A percentile compares a stretch with the other conserved stretches of the same genome.
These are phyloP conservation scores for Lasioglossum oenotherae DNA, from an alignment of 2,888 invertebrate species.

Conservation along the genomic window DNA sequence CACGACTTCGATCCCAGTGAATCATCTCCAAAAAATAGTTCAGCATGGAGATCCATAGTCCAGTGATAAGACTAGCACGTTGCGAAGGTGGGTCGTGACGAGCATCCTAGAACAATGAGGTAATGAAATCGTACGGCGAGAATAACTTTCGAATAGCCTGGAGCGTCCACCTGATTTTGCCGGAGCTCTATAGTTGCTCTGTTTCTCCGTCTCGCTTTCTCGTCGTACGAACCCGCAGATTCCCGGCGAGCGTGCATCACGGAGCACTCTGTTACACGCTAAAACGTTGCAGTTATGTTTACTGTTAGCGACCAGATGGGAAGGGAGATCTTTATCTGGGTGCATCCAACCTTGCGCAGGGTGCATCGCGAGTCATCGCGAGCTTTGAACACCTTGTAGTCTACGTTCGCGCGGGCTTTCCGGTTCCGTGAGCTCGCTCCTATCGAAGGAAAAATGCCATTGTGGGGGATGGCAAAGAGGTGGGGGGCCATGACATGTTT, in stretches of 20 bases:
- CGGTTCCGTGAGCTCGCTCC: constrained; percentile 39
- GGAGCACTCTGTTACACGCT: constrained; percentile 36
- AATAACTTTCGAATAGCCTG: constrained; percentile 8
- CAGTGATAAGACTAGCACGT: background rate
- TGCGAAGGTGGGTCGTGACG: background rate
- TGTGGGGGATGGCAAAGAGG: background rate
- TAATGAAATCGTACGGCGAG: constrained; percentile 8
- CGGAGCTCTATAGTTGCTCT: background rate
- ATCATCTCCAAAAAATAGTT: background rate
- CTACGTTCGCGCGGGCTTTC: constrained; percentile 34
- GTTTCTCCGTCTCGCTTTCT: background rate
- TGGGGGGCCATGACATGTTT: background rate
- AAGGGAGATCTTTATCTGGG: constrained; percentile 54
- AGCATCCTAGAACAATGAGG: background rate
- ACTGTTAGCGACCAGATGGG: constrained; percentile 31
- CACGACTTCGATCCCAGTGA: background rate
- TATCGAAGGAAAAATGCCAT: constrained; percentile 22
- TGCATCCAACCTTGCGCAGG: constrained; percentile 38
- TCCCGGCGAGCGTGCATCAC: constrained; percentile 14
- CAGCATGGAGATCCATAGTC: background rate
- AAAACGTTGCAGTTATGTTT: constrained; percentile 32
- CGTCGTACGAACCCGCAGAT: background rate
- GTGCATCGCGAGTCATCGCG: constrained; percentile 39
- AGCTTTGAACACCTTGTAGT: constrained; percentile 49
- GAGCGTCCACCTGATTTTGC: constrained; percentile 11